Percentiles rank a stretch among this genome's conserved stretches.
Conservation (phyloP, 2,888 invertebrate genomes). For the Agonum fuliginosum region DNA sequence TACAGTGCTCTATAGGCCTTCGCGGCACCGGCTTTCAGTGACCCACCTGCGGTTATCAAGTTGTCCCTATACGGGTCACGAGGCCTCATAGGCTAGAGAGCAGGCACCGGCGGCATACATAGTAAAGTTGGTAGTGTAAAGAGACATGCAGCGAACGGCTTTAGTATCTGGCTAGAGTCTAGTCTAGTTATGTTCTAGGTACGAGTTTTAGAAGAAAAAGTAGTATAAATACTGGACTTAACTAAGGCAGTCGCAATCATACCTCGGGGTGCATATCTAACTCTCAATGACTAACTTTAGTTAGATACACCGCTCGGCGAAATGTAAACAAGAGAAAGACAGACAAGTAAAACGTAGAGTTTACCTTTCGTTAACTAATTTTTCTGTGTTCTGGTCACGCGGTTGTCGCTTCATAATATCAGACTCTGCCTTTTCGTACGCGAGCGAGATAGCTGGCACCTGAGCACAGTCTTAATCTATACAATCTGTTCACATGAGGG, state of each 20-base stretch:
- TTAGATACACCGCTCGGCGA: conserved; percentile 39
- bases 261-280: conserved; percentile 12
- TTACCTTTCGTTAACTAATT: conserved; percentile 75
- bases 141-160: conserved; percentile 52
- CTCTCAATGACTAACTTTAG: not conserved
- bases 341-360: not conserved
- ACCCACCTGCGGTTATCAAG: conserved; percentile 98
- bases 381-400: conserved; percentile 72
- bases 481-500: not conserved
- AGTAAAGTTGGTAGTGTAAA: conserved; percentile 54
- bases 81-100: conserved; percentile 93
- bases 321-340: conserved; percentile 60
- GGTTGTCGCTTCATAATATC: conserved; percentile 81
- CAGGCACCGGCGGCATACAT: conserved; percentile 56
- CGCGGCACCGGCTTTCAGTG: conserved; percentile 64
- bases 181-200: conserved; percentile 26
- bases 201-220: conserved; percentile 28
- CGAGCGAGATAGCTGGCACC: conserved; percentile 84
- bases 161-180: conserved; percentile 49
- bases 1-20: conserved; percentile 57
- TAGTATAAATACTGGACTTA: conserved; percentile 52
- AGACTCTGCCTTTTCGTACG: conserved; percentile 82
- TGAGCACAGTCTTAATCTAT: conserved; percentile 61
- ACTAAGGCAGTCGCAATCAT: conserved; percentile 44
- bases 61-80: conserved; percentile 98